Conservation (phyloP, 2,888 invertebrate species). For the Aelia acuminata region DNA sequence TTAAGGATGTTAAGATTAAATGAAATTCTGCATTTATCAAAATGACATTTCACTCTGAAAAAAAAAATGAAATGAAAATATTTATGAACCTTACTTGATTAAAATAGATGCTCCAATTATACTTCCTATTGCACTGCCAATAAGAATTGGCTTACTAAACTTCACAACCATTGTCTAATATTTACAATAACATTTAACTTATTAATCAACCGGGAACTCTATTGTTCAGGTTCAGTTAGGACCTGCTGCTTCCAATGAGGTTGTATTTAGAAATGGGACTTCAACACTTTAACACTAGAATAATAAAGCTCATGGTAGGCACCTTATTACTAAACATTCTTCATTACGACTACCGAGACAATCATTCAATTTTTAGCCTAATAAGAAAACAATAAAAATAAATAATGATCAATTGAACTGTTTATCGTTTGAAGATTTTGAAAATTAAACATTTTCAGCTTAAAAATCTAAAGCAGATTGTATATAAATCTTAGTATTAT, state of each 20-base stretch:
- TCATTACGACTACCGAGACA: too few relatives aligned
- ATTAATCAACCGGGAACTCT: background rate
- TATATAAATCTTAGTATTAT: too few relatives aligned
- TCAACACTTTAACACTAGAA: too few relatives aligned
- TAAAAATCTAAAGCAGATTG: too few relatives aligned
- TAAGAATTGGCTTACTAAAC: conserved; percentile 70
- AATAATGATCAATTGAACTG: too few relatives aligned
- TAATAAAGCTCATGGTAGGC: too few relatives aligned
- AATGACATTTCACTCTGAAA: background rate
- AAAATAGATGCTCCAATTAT: conserved; percentile 73
- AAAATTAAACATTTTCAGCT: too few relatives aligned
- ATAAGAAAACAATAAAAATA: too few relatives aligned
- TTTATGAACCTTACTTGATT: conserved; percentile 72
- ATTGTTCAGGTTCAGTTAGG: background rate
- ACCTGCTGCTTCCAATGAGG: background rate
- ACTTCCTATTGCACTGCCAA: conserved; percentile 73
- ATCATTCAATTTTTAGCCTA: too few relatives aligned
- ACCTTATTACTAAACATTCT: too few relatives aligned
- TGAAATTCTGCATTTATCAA: background rate
- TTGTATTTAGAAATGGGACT: background rate
- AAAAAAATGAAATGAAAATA: background rate
- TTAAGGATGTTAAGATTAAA: too few relatives aligned
- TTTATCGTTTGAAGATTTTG: too few relatives aligned
- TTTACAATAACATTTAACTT: background rate
- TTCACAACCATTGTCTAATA: conserved; percentile 51